Conservation (phyloP, 1,140 invertebrate genomes). For the Bombus superbus region DNA sequence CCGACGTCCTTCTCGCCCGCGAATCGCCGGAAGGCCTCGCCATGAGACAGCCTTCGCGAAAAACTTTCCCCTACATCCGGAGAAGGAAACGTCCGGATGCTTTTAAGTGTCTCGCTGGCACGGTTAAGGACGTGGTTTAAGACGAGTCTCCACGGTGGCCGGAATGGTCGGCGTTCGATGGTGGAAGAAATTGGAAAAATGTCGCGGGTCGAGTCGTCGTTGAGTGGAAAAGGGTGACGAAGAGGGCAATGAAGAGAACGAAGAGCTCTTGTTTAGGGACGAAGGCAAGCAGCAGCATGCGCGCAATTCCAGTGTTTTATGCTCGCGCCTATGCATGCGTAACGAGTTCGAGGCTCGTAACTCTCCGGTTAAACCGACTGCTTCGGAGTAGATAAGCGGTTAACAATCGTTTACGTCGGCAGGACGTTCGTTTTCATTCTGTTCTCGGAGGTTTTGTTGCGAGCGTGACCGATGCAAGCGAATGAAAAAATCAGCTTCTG, state of each 20-base stretch:
- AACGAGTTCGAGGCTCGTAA: conserved; percentile 71
- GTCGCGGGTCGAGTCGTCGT: neutral
- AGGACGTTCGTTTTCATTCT: conserved; percentile 15
- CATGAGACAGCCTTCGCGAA: neutral
- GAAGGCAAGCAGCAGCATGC: conserved; percentile 2
- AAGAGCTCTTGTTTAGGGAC: conserved; percentile 24
- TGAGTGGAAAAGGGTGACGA: no score
- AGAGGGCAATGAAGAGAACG: neutral
- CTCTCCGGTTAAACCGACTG: conserved; percentile 57
- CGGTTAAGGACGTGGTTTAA: no score
- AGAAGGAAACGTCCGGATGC: neutral
- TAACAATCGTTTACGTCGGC: conserved; percentile 61
- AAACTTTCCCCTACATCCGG: neutral
- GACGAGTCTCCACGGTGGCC: no score
- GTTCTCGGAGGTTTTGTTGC: neutral
- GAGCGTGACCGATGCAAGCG: neutral
- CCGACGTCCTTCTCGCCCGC: conserved; percentile 14
- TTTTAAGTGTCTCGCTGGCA: no score
- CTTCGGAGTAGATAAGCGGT: conserved; percentile 50
- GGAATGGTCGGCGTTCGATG: no score
- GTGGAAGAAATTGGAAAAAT: conserved; percentile 18
- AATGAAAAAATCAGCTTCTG: neutral
- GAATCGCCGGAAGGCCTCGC: conserved; percentile 44
- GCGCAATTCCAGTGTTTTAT: conserved; percentile 63
- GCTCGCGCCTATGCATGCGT: conserved; percentile 72